Evolutionary conservation across 1,140 invertebrate genomes (phyloP).

Genomic region (Hermatobates lingyangjiaoensis): DNA sequence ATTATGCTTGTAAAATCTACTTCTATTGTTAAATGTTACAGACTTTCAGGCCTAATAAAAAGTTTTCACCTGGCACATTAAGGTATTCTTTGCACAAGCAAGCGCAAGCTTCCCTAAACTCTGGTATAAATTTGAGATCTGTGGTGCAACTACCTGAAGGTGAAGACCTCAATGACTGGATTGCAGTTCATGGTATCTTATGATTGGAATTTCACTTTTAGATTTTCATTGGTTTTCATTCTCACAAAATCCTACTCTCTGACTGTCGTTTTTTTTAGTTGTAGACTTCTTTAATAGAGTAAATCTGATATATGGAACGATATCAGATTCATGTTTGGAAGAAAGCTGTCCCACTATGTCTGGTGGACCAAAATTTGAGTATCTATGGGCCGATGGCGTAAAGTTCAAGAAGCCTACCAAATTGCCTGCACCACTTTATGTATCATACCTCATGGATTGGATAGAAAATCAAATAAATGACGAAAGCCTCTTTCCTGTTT

Average conservation of each 20-base stretch:
- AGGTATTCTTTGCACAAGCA: constrained; percentile 84
- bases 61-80: constrained; percentile 75
- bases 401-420: constrained; percentile 76
- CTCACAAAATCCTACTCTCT: no score
- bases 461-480: constrained; percentile 85
- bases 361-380: constrained; percentile 75
- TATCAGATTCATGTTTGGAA: constrained; percentile 73
- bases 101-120: constrained; percentile 79
- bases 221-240: background rate
- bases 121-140: constrained; percentile 74
- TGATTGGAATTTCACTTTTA: background rate
- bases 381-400: constrained; percentile 79
- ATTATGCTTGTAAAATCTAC: no score
- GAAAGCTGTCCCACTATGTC: constrained; percentile 80
- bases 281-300: constrained; percentile 94
- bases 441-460: constrained; percentile 84
- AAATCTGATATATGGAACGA: constrained; percentile 80
- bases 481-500: constrained; percentile 66
- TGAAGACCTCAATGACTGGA: constrained; percentile 85
- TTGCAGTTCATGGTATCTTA: constrained; percentile 73
- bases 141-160: constrained; percentile 70
- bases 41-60: constrained; percentile 81
- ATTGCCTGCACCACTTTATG: constrained; percentile 73
- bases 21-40: constrained; percentile 23
- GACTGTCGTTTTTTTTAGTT: constrained; percentile 37